phyloP scores from a whole-genome alignment of 2,113 vertebrate species.

The Ciconia maguari region DNA sequence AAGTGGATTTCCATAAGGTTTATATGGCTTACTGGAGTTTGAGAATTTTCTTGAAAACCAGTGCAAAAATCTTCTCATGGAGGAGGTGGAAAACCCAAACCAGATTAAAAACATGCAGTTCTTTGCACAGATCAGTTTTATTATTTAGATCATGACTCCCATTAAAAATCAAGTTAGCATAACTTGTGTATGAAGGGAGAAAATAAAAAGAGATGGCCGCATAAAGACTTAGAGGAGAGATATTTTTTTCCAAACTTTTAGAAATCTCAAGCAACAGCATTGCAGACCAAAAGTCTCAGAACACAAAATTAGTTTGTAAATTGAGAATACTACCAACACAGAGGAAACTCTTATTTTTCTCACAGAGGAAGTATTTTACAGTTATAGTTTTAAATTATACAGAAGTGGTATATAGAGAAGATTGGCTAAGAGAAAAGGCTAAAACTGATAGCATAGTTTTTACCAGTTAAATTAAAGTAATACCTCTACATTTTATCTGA shows the following conservation, averaged over 20 bases:
- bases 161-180: background rate
- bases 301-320: background rate
- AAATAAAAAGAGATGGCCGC: fast-evolving
- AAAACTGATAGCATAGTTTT: background rate
- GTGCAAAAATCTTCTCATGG: background rate
- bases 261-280: background rate
- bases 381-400: background rate
- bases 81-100: background rate
- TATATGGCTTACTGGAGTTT: background rate
- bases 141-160: background rate
- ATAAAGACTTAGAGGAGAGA: background rate
- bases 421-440: background rate
- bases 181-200: background rate
- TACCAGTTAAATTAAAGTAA: background rate
- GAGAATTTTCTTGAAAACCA: background rate
- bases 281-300: background rate
- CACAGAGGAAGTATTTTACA: background rate
- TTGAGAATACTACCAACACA: background rate
- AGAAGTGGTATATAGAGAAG: background rate
- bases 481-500: background rate
- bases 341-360: background rate
- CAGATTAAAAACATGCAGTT: background rate
- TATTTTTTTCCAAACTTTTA: background rate
- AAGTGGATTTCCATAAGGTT: background rate
- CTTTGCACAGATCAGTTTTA: background rate